Base-by-base conservation (phyloP, 2,888 invertebrate genomes). In the Pammene fasciana region DNA sequence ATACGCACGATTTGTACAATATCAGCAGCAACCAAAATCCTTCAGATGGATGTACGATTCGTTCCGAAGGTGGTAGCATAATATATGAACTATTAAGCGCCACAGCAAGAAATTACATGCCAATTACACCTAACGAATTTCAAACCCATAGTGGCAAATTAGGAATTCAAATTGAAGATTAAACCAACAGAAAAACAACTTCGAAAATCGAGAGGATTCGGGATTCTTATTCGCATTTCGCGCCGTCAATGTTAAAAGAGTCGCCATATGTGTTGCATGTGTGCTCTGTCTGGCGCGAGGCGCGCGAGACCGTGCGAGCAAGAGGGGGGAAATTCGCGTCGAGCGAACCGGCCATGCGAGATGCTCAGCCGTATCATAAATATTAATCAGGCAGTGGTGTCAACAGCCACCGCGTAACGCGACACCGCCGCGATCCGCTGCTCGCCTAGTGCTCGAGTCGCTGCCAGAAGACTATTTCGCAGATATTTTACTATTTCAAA, bases 311-410 rank as follows among this genome's bases (percentile, higher is more conserved):
- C 75, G 89, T 80, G 86, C 75, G 86, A 92, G 86, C 75, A 81
- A 79, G 90, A 90, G 75, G 79, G 84, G 84, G 82, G 82, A 80
- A 85, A 90, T 90, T 91, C 86, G 91, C 91, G 85, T 82, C 85
- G 87, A 84, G 85, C 87, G 82, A 91, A 90, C 91, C 89, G 90
- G 90, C 92, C 92, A 90, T 91, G 88, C 92, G 90, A 92, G 92
- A 92, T 92, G 90, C 89, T 91, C 90, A 87, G 88, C 84, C 89
- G 88, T 91, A 92, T 92, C 92, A 92, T 92, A 92, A 92, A 92
- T 92, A 92, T 92, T 92, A 92, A 92, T 92, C 92, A 92, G 91
- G 90, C 92, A 86, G 89, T 92, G 92, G 92, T 92, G 92, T 92
- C 92, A 92, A 92, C 92, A 92, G 92, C 92, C 92, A 92, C 91